Evolutionary conservation across 2,797 vertebrate genomes (phyloP).

Genomic region (Dendrocincla tyrannina): DNA sequence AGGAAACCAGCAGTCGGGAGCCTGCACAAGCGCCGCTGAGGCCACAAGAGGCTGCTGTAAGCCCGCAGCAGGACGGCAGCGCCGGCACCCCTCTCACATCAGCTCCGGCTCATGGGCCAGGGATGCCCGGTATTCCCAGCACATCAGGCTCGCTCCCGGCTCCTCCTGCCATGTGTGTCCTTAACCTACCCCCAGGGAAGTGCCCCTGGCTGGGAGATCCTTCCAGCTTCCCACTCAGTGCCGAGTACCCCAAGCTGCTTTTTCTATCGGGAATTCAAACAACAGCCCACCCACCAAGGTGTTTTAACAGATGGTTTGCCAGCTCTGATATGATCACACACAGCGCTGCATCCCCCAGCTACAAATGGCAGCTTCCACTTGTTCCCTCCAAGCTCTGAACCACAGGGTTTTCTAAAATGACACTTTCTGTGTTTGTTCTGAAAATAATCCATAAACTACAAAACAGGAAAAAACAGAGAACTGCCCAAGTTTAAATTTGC

Average conservation of each 20-base stretch:
- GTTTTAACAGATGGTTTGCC: not conserved
- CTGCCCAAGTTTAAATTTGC: not conserved
- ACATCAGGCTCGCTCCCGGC: rapidly evolving
- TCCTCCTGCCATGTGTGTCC: rapidly evolving
- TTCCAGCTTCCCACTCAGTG: not conserved
- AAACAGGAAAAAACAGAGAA: not conserved
- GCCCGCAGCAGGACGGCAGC: not conserved
- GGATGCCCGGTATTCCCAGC: rapidly evolving
- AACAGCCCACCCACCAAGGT: not conserved
- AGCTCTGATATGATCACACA: not conserved
- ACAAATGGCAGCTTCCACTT: not conserved
- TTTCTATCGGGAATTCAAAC: not conserved
- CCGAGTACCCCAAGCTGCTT: too few species aligned
- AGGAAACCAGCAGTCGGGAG: rapidly evolving
- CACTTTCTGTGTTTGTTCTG: not conserved
- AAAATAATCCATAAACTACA: not conserved
- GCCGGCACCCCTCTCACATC: not conserved
- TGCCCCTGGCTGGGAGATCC: not conserved
- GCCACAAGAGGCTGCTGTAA: constrained; percentile 69
- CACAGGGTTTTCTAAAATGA: not conserved
- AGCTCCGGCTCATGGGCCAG: too few species aligned
- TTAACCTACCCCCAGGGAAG: not conserved
- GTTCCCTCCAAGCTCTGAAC: not conserved
- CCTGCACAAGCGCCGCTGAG: not conserved
- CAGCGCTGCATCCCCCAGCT: not conserved